These are phyloP conservation scores for Bovichtus variegatus DNA, from an alignment of 2,797 vertebrate genomes.

Conservation along the genomic window DNA sequence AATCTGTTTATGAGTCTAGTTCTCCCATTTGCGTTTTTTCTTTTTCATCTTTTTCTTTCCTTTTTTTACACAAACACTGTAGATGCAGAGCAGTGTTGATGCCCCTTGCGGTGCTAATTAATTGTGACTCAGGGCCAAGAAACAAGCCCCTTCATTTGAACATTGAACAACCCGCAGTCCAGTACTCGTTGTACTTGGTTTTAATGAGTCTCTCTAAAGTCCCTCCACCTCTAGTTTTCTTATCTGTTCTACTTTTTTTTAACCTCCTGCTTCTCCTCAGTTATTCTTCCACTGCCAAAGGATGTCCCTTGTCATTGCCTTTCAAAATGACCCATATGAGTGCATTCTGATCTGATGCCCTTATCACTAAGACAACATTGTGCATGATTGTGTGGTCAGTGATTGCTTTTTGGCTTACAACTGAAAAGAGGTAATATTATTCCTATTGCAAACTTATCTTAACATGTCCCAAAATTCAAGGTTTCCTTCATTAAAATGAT, in stretches of 20 bases:
- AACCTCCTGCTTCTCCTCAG: conserved; percentile 12
- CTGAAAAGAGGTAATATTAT: conserved; percentile 17
- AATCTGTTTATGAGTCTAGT: conserved; percentile 36
- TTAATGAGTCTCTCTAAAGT: conserved; percentile 69
- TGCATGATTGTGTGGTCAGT: conserved; percentile 9
- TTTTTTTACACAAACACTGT: conserved; percentile 26
- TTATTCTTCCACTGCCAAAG: conserved; percentile 32
- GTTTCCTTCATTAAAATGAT: conserved; percentile 24
- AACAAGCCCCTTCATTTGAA: conserved; percentile 63
- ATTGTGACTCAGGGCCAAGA: conserved; percentile 70
- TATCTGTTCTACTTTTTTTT: conserved; percentile 35
- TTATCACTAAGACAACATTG: conserved; percentile 26
- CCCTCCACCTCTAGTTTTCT: conserved; percentile 44
- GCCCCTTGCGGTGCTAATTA: conserved; percentile 63
- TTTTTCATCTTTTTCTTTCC: conserved; percentile 27
- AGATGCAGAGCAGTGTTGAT: conserved; percentile 45
- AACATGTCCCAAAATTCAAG: conserved; percentile 16
- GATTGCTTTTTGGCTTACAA: conserved; percentile 25
- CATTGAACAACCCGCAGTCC: conserved; percentile 61
- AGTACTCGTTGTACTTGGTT: conserved; percentile 51
- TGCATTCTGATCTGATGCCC: conserved; percentile 28
- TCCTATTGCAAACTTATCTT: conserved; percentile 15
- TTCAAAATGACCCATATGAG: conserved; percentile 36
- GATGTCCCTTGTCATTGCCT: conserved; percentile 22
- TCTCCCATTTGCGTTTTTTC: conserved; percentile 23